Percentiles rank a stretch among this genome's conserved stretches.
Conservation (phyloP, 2,797 vertebrate genomes). For the Calcarius lapponicus region DNA sequence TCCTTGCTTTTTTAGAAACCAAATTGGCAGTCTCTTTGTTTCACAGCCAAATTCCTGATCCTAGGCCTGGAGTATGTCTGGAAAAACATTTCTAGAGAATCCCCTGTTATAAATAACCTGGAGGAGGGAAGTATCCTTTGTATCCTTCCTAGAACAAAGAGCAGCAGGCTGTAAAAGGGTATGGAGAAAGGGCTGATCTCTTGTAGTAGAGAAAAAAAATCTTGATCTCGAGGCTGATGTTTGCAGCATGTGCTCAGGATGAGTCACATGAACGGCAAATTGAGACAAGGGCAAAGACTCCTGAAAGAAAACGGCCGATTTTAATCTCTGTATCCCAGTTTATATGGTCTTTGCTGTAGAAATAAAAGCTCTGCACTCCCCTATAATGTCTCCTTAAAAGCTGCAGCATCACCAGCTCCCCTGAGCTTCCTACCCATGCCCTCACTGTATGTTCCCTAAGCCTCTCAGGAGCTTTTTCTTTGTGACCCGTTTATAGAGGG, state of each 20-base stretch:
- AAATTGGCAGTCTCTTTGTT: not conserved
- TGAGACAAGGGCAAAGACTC: conserved; percentile 32
- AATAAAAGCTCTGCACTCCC: not conserved
- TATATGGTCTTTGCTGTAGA: not conserved
- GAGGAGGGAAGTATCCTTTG: not conserved
- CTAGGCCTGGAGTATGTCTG: not conserved
- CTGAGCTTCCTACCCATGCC: not conserved
- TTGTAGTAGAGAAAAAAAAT: not conserved
- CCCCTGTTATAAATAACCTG: not conserved
- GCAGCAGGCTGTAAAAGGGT: not conserved
- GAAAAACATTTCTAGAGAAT: conserved; percentile 32
- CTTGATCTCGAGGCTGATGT: conserved; percentile 21
- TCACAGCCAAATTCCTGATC: not conserved
- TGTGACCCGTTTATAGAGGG: not conserved
- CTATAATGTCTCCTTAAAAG: not conserved
- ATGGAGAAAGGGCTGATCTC: not conserved
- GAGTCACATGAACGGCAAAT: conserved; percentile 32
- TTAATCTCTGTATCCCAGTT: not conserved
- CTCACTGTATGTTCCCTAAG: not conserved
- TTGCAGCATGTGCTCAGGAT: not conserved
- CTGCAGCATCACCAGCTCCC: not conserved
- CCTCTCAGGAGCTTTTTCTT: not conserved
- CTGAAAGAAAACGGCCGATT: not conserved
- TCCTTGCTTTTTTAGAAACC: conserved; percentile 6
- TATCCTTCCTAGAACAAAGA: not conserved